Base-by-base conservation (phyloP, 30 jellyfish, hydroid and myxozoan species). In the Hydra vulgaris region DNA sequence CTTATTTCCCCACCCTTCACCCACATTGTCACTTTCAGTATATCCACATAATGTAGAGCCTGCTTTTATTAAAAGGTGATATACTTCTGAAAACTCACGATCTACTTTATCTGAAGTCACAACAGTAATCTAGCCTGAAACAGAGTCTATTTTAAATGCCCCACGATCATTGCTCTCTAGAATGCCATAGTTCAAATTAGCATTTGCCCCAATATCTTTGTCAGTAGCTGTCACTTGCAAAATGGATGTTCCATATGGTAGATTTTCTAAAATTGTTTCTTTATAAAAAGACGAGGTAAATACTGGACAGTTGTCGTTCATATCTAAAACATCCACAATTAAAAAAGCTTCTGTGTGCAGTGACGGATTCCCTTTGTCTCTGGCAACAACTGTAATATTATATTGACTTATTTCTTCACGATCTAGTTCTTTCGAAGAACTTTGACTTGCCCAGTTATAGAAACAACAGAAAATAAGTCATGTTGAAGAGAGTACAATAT, bases 241-340 rank as follows among this genome's bases (percentile, higher is more conserved):
- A 20, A 90, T 86, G 53, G 82, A 72, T 22, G 95, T 72, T 1
- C 97, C 97, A 82, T 61, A 71, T 21, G 81, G 73, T 27, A 67
- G 52, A 66, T 90, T 77, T 79, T 90, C 97, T 25, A 27, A 87
- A 17, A 90, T 77, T 21, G 88, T 82, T 17, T 72, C 95, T 17
- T 74, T 74, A 80, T 90, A 90, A 17, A 77, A 82, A 25, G 77
- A 27, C 7, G 93, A 84, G 27, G 71, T 21, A 82, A 90, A 90
- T 8, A 85, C 85, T n/a, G 97, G 97, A 26, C 97, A 90, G 72
- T 90, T 90, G 83, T 90, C 97, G 70, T 90, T 95, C 12, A 68
- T 80, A 79, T 90, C 97, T 12, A n/a, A 25, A 25, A 90, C 85
- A 24, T 21, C 70, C 55, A 90, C 78, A 0, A 54, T 86, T 79